Percentiles rank a stretch among this genome's conserved stretches.
phyloP scores from a whole-genome alignment of 2,797 vertebrate genomes.

The Sebastes elongatus region DNA sequence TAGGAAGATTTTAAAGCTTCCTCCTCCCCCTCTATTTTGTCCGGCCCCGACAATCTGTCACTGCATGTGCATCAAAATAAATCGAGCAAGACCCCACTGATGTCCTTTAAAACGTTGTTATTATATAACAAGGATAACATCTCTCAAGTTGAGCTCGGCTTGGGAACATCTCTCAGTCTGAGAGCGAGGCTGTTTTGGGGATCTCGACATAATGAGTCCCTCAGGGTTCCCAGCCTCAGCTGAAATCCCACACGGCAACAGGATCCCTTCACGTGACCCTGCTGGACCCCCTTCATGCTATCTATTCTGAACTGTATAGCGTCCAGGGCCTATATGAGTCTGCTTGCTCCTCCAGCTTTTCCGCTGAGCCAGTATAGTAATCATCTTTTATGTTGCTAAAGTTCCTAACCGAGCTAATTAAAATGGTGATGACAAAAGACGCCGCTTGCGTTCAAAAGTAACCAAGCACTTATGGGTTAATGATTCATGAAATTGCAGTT shows the following conservation, averaged over 20 bases:
- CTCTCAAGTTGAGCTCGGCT: not conserved
- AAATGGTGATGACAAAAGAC: constrained; percentile 24
- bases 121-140: constrained; percentile 13
- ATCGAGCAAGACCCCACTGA: not conserved
- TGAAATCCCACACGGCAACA: constrained; percentile 54
- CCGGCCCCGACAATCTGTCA: not conserved
- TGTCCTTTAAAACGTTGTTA: not conserved
- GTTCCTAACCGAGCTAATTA: constrained; percentile 30
- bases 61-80: not conserved
- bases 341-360: not conserved
- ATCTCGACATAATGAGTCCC: constrained; percentile 42
- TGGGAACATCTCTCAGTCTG: constrained; percentile 29
- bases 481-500: constrained; percentile 55
- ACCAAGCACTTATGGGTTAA: constrained; percentile 37
- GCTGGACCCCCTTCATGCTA: not conserved
- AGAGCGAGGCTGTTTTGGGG: constrained; percentile 26
- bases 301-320: not conserved
- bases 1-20: not conserved
- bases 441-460: constrained; percentile 22
- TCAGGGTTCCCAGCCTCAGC: constrained; percentile 33
- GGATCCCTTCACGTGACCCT: constrained; percentile 37
- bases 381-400: constrained; percentile 2
- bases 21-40: not conserved
- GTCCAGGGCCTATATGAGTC: not conserved
- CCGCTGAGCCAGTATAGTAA: not conserved